phyloP scores from a whole-genome alignment of 2,888 invertebrate genomes.

The Lasius fuliginosus region DNA sequence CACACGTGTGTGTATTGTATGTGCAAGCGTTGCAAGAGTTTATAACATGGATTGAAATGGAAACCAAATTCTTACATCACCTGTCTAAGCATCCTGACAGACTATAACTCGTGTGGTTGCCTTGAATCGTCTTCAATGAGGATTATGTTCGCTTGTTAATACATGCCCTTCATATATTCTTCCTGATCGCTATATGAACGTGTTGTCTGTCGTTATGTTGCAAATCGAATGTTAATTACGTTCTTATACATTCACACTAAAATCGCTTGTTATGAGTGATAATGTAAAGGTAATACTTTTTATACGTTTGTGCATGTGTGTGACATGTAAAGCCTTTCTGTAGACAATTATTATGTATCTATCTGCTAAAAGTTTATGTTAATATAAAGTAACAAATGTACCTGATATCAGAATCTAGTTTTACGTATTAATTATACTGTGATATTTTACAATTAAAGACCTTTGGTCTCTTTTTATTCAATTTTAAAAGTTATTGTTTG shows the following conservation, averaged over 20 bases:
- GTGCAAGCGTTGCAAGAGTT: not conserved
- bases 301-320: not conserved
- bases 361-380: not conserved
- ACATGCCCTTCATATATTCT: not conserved
- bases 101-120: not conserved
- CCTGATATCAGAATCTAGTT: not conserved
- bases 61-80: not conserved
- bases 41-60: not conserved
- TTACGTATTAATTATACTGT: not conserved
- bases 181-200: not conserved
- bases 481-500: conserved; percentile 2
- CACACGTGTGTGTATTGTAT: not conserved
- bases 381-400: not conserved
- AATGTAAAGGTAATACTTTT: conserved; percentile 11
- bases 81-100: not conserved
- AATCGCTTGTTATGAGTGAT: not conserved
- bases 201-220: not conserved
- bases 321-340: not conserved
- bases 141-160: not conserved
- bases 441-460: not conserved
- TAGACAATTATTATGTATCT: not conserved
- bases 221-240: not conserved
- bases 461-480: not conserved
- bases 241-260: not conserved
- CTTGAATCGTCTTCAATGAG: not conserved